Percentiles rank a stretch among this genome's conserved stretches.
These are phyloP conservation scores for Steromphala cineraria DNA, from an alignment of 2,888 invertebrate species.

Conservation along the genomic window DNA sequence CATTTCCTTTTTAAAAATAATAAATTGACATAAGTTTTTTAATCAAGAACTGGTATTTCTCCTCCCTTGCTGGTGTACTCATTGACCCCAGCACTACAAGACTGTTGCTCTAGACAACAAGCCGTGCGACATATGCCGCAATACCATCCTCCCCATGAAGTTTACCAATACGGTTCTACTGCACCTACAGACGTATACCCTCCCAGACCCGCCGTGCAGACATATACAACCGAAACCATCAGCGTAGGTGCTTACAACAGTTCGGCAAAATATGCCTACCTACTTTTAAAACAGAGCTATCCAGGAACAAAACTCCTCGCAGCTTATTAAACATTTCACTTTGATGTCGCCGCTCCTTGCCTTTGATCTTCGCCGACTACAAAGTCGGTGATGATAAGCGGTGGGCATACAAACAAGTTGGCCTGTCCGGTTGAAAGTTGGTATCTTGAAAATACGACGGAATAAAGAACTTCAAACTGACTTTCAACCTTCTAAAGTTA, in stretches of 20 bases:
- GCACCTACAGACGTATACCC: not conserved
- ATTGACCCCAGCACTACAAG: too few relatives aligned
- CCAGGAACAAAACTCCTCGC: not conserved
- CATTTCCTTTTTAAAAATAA: too few relatives aligned
- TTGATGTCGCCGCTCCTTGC: not conserved
- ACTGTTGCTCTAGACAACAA: too few relatives aligned
- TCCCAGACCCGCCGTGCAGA: not conserved
- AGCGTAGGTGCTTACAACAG: not conserved
- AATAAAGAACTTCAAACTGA: not conserved
- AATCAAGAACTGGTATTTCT: too few relatives aligned
- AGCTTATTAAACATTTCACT: not conserved
- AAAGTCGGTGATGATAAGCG: not conserved
- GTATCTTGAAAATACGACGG: not conserved
- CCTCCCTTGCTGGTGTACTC: too few relatives aligned
- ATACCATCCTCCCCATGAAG: too few relatives aligned
- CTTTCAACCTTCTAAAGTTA: not conserved
- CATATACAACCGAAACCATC: not conserved
- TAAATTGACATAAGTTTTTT: too few relatives aligned
- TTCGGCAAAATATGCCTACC: not conserved
- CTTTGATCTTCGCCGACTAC: conserved; percentile 3
- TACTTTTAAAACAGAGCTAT: not conserved
- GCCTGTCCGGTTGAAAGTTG: not conserved
- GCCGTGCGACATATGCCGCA: too few relatives aligned
- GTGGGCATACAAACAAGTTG: not conserved
- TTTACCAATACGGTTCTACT: too few relatives aligned